Conservation (phyloP, 1,140 invertebrate genomes). For the Thaumetopoea pityocampa region DNA sequence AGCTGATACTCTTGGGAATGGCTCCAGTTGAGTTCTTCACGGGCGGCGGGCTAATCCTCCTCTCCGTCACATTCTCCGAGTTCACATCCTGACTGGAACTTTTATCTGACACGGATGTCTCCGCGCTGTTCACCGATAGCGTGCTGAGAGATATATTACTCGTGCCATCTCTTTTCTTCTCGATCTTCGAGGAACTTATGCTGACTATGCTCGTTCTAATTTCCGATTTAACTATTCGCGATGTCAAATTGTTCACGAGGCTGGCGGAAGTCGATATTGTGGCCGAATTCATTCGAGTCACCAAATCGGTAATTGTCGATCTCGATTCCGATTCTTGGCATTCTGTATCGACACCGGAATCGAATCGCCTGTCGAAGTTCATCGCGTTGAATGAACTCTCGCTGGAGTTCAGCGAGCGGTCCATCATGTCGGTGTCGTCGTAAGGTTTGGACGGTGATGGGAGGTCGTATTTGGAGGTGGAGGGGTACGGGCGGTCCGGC, state of each 20-base stretch:
- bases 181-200: constrained; percentile 62
- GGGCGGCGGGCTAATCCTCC: constrained; percentile 60
- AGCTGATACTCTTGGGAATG: constrained; percentile 94
- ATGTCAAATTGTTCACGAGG: constrained; percentile 50
- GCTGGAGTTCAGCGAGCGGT: constrained; percentile 60
- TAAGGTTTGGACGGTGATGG: constrained; percentile 54
- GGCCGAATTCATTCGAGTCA: constrained; percentile 57
- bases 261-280: constrained; percentile 49
- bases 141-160: constrained; percentile 67
- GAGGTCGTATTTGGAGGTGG: constrained; percentile 43
- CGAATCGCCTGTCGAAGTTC: constrained; percentile 50
- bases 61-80: constrained; percentile 69
- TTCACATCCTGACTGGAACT: constrained; percentile 72
- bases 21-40: constrained; percentile 85
- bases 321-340: constrained; percentile 37
- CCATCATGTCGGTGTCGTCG: constrained; percentile 57
- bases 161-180: constrained; percentile 46
- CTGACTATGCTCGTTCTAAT: constrained; percentile 67
- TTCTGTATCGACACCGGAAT: constrained; percentile 45
- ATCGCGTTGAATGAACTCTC: constrained; percentile 67
- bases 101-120: constrained; percentile 62
- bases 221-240: constrained; percentile 53
- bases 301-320: constrained; percentile 52
- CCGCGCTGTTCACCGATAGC: constrained; percentile 65
- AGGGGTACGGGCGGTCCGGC: constrained; percentile 27